Percentiles rank a stretch among this genome's conserved stretches.
Conservation (phyloP, 1,140 invertebrate genomes). For the Meloidogyne exigua region DNA sequence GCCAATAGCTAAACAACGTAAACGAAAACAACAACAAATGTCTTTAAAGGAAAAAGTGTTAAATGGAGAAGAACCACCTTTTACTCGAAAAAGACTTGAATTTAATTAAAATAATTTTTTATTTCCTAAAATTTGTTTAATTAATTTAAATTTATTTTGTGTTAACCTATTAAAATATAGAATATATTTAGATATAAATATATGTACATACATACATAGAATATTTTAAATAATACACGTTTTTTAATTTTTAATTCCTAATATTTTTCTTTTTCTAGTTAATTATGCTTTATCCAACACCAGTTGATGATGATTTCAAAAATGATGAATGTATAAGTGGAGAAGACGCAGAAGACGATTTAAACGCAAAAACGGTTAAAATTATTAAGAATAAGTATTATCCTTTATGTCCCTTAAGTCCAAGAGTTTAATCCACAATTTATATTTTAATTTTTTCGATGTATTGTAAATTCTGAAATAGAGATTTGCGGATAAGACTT, state of each 20-base stretch:
- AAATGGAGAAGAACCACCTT: constrained; percentile 29
- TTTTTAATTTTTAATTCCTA: neutral
- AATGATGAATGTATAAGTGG: constrained; percentile 8
- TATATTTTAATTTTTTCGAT: too few species aligned
- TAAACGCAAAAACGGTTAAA: neutral
- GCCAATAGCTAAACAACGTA: constrained; percentile 31
- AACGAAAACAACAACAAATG: constrained; percentile 23
- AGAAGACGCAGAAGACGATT: neutral
- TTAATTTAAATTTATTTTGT: too few species aligned
- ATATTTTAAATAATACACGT: neutral
- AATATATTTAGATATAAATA: too few species aligned
- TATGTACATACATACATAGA: too few species aligned
- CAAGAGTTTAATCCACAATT: too few species aligned
- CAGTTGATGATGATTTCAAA: constrained; percentile 11
- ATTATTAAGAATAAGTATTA: neutral
- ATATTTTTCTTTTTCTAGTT: neutral
- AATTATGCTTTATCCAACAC: constrained; percentile 21
- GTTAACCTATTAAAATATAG: too few species aligned
- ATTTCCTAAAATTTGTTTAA: neutral
- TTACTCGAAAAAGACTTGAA: constrained; percentile 30
- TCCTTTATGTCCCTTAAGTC: too few species aligned
- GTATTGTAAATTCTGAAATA: too few species aligned
- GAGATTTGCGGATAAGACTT: too few species aligned
- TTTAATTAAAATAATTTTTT: constrained; percentile 17
- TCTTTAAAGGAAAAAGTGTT: constrained; percentile 16